A percentile compares a stretch with the other conserved stretches of the same genome.
phyloP scores from a whole-genome alignment of 1,140 invertebrate species.

The Zaprionus tsacasi region DNA sequence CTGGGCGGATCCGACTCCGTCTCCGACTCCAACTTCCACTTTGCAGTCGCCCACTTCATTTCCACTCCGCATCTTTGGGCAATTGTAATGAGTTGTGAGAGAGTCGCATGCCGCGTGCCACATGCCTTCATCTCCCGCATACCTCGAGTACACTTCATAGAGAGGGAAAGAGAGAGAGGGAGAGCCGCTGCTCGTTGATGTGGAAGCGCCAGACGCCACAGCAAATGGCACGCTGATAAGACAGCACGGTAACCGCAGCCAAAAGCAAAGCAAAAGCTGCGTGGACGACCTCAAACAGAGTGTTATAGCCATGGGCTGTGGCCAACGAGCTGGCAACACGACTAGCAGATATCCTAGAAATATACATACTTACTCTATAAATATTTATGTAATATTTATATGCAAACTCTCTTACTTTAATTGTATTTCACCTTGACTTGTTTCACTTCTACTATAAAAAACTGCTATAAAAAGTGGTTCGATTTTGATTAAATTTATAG shows the following conservation, averaged over 20 bases:
- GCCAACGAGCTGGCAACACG: neutral
- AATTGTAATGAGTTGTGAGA: slow-evolving; percentile 47
- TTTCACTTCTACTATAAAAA: too few species aligned
- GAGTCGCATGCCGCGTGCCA: slow-evolving; percentile 4
- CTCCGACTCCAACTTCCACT: neutral
- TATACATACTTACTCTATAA: too few species aligned
- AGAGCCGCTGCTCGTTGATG: slow-evolving; percentile 30
- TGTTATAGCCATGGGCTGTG: neutral
- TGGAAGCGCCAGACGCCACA: slow-evolving; percentile 50
- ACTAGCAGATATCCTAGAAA: neutral
- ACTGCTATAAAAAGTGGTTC: too few species aligned
- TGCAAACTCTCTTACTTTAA: too few species aligned
- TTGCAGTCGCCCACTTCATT: neutral
- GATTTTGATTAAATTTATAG: too few species aligned
- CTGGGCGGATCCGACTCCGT: neutral
- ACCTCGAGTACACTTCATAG: slow-evolving; percentile 4
- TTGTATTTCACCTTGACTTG: too few species aligned
- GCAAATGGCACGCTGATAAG: slow-evolving; percentile 48
- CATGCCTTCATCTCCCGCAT: slow-evolving; percentile 1
- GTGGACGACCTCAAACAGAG: slow-evolving; percentile 14
- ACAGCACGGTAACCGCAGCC: slow-evolving; percentile 15
- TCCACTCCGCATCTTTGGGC: slow-evolving; percentile 12
- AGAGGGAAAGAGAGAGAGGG: too few species aligned
- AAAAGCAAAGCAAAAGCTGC: slow-evolving; percentile 10
- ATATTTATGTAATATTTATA: too few species aligned